These are phyloP conservation scores for Artibeus jamaicensis DNA, from an alignment of 2,797 vertebrate genomes.

Conservation along the genomic window DNA sequence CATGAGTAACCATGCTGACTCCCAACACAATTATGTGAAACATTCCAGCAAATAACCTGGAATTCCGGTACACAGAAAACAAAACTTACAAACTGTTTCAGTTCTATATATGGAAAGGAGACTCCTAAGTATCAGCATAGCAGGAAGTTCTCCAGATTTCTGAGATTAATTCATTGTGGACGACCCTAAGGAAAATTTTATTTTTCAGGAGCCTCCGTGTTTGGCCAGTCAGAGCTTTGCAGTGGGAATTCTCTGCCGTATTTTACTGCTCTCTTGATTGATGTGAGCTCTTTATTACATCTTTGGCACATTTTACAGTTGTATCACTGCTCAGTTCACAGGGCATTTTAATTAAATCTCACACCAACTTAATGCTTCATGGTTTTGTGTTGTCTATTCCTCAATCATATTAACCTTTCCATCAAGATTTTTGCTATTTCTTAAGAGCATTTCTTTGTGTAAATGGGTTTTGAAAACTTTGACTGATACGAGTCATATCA, in stretches of 20 bases:
- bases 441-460: background rate
- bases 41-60: slow-evolving; percentile 52
- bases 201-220: background rate
- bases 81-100: background rate
- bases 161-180: background rate
- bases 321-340: background rate
- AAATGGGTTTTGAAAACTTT: slow-evolving; percentile 15
- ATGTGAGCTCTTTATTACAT: background rate
- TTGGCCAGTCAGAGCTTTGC: background rate
- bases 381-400: background rate
- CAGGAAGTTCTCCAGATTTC: background rate
- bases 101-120: slow-evolving; percentile 24
- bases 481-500: background rate
- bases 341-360: background rate
- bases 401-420: background rate
- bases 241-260: background rate
- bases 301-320: background rate
- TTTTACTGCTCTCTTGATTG: background rate
- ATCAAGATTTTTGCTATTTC: background rate
- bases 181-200: background rate
- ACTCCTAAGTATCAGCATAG: background rate
- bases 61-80: slow-evolving; percentile 14
- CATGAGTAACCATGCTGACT: slow-evolving; percentile 34
- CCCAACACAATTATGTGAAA: slow-evolving; percentile 50
- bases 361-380: background rate